Evolutionary conservation across 2,113 vertebrate species (phyloP).

Genomic region (Mormyrus iriodes): DNA sequence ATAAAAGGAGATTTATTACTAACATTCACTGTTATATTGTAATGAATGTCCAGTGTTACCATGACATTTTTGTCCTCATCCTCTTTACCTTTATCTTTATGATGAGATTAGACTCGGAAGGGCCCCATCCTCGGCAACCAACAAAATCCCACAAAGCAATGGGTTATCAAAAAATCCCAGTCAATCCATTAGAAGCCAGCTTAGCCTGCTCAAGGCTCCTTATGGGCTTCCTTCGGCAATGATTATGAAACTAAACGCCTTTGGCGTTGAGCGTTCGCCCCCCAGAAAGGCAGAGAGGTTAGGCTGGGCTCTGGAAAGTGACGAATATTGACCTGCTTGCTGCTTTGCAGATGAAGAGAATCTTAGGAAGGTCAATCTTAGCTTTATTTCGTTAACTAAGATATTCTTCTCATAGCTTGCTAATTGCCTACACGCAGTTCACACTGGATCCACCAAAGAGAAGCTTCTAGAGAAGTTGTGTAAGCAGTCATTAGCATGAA

Average conservation of each 20-base stretch:
- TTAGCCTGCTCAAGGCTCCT: neutral
- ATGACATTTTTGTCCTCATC: neutral
- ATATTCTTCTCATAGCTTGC: neutral
- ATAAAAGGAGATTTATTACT: neutral
- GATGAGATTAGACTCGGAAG: neutral
- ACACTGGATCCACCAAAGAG: neutral
- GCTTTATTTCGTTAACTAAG: neutral
- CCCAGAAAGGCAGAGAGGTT: neutral
- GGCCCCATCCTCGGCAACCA: neutral
- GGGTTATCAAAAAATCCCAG: neutral
- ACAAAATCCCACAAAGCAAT: neutral
- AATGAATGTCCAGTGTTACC: neutral
- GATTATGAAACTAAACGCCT: neutral
- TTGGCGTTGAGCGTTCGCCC: neutral
- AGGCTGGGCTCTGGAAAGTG: neutral
- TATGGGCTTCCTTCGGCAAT: neutral
- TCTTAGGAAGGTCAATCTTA: neutral
- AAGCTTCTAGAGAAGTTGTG: neutral
- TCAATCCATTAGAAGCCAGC: neutral
- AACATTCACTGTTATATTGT: neutral
- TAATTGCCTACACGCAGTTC: neutral
- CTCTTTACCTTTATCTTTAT: neutral
- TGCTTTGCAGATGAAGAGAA: neutral
- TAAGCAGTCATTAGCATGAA: neutral
- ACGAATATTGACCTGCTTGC: neutral